Percentiles rank a stretch among this genome's conserved stretches.
These are phyloP conservation scores for Theristicus caerulescens DNA, from an alignment of 2,113 vertebrate species.

Conservation along the genomic window DNA sequence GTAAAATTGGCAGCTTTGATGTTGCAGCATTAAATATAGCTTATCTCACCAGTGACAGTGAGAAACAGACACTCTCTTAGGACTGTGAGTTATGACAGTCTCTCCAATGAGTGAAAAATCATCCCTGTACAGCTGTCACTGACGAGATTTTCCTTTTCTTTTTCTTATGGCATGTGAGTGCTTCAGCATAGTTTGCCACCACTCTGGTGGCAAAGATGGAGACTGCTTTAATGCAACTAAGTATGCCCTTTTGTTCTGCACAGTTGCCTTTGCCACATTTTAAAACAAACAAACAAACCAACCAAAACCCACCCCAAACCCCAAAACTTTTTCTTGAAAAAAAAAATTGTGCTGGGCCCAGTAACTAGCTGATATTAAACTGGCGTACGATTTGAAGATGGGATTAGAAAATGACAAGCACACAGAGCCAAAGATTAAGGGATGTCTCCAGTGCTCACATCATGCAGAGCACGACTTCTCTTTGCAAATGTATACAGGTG, in stretches of 20 bases:
- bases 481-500: not conserved
- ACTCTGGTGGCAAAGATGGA: not conserved
- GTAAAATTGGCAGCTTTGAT: slow-evolving; percentile 62
- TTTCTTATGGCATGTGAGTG: not conserved
- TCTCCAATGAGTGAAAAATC: slow-evolving; percentile 58
- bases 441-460: not conserved
- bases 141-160: slow-evolving; percentile 11
- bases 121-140: slow-evolving; percentile 40
- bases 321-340: not conserved
- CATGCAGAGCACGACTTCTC: not conserved
- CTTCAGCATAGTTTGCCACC: not conserved
- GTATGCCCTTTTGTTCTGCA: not conserved
- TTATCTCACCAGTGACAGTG: slow-evolving; percentile 68
- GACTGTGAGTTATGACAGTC: slow-evolving; percentile 66
- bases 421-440: not conserved
- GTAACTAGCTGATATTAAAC: not conserved
- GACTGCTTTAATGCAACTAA: not conserved
- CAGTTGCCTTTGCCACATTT: not conserved
- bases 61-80: slow-evolving; percentile 69
- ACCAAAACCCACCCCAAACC: not conserved
- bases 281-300: not conserved
- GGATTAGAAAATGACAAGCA: not conserved
- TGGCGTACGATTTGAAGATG: not conserved
- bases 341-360: not conserved
- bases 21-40: slow-evolving; percentile 41